Evolutionary conservation across 2,113 vertebrate species (phyloP).

Genomic region (Artemisiospiza belli): DNA sequence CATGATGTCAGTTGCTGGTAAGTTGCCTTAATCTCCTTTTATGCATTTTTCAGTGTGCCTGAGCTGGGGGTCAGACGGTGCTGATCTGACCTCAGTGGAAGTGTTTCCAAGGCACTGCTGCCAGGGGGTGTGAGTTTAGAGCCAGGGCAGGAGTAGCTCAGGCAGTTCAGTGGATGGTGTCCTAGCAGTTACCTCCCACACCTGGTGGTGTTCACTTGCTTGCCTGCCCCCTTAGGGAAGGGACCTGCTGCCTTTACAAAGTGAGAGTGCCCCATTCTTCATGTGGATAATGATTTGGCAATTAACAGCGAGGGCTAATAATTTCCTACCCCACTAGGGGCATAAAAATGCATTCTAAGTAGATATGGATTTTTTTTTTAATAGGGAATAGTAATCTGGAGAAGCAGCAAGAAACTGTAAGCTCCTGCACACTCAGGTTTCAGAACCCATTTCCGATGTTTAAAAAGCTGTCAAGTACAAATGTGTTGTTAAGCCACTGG

Average conservation of each 20-base stretch:
- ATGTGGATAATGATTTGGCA: background rate
- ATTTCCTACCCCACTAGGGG: background rate
- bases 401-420: background rate
- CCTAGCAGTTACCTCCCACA: background rate
- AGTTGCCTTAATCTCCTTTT: background rate
- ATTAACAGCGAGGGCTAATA: background rate
- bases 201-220: rapidly evolving
- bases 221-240: background rate
- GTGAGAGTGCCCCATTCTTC: background rate
- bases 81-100: background rate
- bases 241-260: background rate
- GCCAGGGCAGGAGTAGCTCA: too few relatives aligned
- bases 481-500: background rate
- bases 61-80: background rate
- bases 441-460: background rate
- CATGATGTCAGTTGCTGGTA: background rate
- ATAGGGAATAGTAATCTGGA: background rate
- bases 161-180: background rate
- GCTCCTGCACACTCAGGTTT: background rate
- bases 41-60: background rate
- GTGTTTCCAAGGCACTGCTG: background rate
- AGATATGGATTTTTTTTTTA: rapidly evolving
- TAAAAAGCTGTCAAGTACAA: background rate
- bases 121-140: background rate
- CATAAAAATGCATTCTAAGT: background rate